Conservation (phyloP, 2,797 vertebrate species). For the Lacerta viridis region DNA sequence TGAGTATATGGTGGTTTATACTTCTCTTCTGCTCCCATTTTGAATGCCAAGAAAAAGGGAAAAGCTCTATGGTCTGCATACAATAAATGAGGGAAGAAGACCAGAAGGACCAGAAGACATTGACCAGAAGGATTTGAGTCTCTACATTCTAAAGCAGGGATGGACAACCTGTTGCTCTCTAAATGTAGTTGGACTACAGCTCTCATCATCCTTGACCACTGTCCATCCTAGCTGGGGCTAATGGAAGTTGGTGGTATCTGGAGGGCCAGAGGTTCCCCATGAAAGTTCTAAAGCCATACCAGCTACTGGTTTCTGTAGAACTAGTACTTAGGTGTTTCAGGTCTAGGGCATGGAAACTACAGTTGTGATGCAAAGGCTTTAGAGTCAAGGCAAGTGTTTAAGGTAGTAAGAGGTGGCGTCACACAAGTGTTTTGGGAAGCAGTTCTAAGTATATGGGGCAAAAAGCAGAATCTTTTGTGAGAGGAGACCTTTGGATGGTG, state of each 20-base stretch:
- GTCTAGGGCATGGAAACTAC: background rate
- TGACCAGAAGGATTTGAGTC: background rate
- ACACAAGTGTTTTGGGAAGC: too few species aligned
- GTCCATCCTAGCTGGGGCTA: too few species aligned
- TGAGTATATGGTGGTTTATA: constrained; percentile 28
- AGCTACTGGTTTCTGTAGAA: background rate
- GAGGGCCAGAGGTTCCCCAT: too few species aligned
- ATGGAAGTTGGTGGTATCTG: too few species aligned
- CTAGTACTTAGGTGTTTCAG: background rate
- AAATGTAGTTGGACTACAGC: too few species aligned
- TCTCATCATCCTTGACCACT: too few species aligned
- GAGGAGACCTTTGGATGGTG: too few species aligned
- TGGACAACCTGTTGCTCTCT: too few species aligned
- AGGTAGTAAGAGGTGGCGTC: too few species aligned
- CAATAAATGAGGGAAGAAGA: background rate
- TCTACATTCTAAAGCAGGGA: background rate
- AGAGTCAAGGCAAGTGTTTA: background rate
- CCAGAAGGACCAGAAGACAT: too few species aligned
- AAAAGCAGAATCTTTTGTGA: too few species aligned
- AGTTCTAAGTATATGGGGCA: too few species aligned
- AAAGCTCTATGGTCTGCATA: background rate
- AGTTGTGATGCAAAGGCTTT: background rate
- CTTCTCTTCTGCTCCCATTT: background rate
- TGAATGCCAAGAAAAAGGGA: background rate
- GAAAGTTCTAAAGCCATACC: background rate